phyloP scores from a whole-genome alignment of 1,140 invertebrate species.

The Brachionus calyciflorus region DNA sequence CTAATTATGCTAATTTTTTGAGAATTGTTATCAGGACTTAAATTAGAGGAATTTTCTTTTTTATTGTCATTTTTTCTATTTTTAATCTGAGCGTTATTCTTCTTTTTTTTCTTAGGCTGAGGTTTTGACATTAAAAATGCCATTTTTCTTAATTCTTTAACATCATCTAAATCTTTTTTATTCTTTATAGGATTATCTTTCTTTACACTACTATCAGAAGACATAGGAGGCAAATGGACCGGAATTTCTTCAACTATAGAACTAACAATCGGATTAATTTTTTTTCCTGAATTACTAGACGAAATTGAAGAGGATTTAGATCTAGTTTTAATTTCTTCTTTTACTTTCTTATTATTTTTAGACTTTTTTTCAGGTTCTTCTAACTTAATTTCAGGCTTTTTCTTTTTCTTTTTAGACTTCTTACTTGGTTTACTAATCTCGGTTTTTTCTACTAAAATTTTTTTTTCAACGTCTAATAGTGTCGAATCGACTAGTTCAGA shows the following conservation, averaged over 20 bases:
- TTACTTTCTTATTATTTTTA: neutral
- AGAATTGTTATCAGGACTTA: neutral
- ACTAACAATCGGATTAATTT: neutral
- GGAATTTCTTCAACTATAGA: neutral
- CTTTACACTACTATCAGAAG: no score
- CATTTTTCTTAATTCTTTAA: constrained; percentile 18
- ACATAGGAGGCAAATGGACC: no score
- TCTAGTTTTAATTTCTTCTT: neutral
- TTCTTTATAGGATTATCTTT: no score
- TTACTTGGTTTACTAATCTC: neutral
- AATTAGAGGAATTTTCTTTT: neutral
- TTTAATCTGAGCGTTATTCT: neutral
- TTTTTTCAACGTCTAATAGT: neutral
- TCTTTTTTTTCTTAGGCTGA: constrained; percentile 15
- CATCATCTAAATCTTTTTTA: neutral
- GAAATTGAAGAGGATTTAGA: no score
- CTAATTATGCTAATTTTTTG: neutral
- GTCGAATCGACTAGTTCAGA: neutral
- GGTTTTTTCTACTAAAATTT: neutral
- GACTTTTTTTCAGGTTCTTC: neutral
- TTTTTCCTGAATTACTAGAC: no score
- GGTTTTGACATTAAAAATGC: neutral
- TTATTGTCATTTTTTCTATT: neutral
- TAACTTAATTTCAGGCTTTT: neutral
- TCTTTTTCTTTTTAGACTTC: constrained; percentile 28